Evolutionary conservation across 2,113 vertebrate genomes (phyloP).

Genomic region (Myrmecobius fasciatus): DNA sequence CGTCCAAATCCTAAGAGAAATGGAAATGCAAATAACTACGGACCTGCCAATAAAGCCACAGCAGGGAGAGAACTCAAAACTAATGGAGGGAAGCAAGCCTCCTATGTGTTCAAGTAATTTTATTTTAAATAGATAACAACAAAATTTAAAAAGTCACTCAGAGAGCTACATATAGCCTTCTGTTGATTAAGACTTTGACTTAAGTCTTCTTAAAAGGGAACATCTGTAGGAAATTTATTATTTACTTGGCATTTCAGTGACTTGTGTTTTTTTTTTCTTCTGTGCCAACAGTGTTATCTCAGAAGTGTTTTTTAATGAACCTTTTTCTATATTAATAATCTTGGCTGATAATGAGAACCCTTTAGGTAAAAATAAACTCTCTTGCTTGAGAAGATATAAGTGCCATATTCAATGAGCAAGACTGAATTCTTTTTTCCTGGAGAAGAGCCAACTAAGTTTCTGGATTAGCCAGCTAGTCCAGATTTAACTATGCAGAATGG

Average conservation of each 20-base stretch:
- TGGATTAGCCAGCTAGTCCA: neutral
- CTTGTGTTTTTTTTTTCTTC: constrained; percentile 20
- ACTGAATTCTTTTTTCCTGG: neutral
- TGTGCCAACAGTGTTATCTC: constrained; percentile 45
- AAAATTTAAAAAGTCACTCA: neutral
- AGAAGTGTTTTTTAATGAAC: constrained; percentile 62
- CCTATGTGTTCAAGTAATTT: constrained; percentile 66
- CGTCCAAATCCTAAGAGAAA: constrained; percentile 79
- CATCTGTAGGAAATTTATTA: neutral
- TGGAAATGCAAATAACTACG: constrained; percentile 46
- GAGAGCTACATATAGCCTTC: neutral
- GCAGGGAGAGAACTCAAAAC: constrained; percentile 74
- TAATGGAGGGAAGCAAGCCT: constrained; percentile 66
- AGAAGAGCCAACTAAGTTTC: neutral
- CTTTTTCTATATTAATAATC: neutral
- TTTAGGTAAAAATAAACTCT: neutral
- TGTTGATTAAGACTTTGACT: neutral
- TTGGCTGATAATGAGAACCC: neutral
- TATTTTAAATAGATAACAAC: neutral
- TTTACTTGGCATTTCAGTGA: neutral
- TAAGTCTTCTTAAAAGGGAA: neutral
- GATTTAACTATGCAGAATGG: neutral
- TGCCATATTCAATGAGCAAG: neutral
- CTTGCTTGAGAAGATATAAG: neutral
- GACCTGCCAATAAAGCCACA: constrained; percentile 66